These are phyloP conservation scores for Capitulum mitella DNA, from an alignment of 2,888 invertebrate genomes.

Conservation along the genomic window DNA sequence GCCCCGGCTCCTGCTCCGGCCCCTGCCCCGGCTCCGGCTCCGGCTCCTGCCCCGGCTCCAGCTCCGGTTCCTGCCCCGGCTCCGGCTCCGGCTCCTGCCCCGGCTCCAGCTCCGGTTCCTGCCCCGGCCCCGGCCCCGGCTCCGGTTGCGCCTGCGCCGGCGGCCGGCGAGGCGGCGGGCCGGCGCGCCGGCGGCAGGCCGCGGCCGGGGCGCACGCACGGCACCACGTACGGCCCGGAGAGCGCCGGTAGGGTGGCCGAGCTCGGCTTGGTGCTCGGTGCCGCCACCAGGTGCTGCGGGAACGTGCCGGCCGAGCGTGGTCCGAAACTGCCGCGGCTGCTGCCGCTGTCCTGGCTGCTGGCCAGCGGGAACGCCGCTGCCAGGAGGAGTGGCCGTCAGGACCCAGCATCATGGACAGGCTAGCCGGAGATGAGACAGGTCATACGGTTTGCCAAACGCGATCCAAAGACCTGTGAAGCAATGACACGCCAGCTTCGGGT, in stretches of 20 bases:
- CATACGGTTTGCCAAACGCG: too few relatives aligned
- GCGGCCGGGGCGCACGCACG: neutral
- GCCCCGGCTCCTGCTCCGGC: too few relatives aligned
- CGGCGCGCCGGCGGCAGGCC: constrained; percentile 9
- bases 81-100: too few relatives aligned
- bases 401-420: too few relatives aligned
- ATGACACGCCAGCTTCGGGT: too few relatives aligned
- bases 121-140: too few relatives aligned
- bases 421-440: too few relatives aligned
- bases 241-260: neutral
- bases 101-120: too few relatives aligned
- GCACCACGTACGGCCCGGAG: constrained; percentile 13
- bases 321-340: neutral
- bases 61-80: too few relatives aligned
- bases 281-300: neutral
- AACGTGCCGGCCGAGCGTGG: constrained; percentile 19
- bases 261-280: constrained; percentile 19
- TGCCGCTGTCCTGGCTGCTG: constrained; percentile 2
- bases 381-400: neutral
- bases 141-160: neutral
- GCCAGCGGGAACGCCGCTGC: neutral
- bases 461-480: too few relatives aligned
- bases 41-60: too few relatives aligned
- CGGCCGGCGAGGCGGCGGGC: neutral
- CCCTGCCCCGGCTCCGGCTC: too few relatives aligned